Conservation (phyloP, 2,113 vertebrate species). For the Ancistrus triradiatus region DNA sequence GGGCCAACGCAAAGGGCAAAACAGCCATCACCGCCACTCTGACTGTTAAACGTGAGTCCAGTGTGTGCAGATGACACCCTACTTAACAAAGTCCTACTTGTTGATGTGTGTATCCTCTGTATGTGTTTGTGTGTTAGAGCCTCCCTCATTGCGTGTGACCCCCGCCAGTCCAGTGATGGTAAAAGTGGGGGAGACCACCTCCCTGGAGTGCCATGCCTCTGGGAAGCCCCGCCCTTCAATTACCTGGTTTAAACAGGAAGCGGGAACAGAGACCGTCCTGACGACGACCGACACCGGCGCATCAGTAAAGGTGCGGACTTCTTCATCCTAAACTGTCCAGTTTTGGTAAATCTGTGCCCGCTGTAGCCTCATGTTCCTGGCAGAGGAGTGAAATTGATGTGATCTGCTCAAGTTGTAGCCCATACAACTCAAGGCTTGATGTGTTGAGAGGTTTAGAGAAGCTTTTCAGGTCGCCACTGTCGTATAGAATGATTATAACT, state of each 20-base stretch:
- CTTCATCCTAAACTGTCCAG: too few relatives aligned
- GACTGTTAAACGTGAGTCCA: constrained; percentile 76
- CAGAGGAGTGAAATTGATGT: too few relatives aligned
- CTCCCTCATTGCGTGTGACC: constrained; percentile 77
- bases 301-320: constrained; percentile 67
- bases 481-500: too few relatives aligned
- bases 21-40: constrained; percentile 69
- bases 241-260: constrained; percentile 78
- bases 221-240: constrained; percentile 79
- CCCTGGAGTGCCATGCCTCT: constrained; percentile 76
- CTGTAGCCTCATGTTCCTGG: too few relatives aligned
- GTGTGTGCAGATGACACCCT: background rate
- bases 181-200: constrained; percentile 72
- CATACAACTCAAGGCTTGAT: too few relatives aligned
- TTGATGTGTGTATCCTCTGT: constrained; percentile 4
- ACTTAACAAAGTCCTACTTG: background rate
- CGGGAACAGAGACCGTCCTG: constrained; percentile 67
- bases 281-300: constrained; percentile 66
- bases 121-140: constrained; percentile 60
- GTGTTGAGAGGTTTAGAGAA: too few relatives aligned
- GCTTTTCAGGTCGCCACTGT: too few relatives aligned
- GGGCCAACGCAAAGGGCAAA: constrained; percentile 69
- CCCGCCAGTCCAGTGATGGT: constrained; percentile 74
- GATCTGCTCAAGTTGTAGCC: too few relatives aligned
- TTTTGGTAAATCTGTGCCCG: too few relatives aligned